Conservation (phyloP, 2,113 vertebrate species). For the Hirundichthys speculiger region DNA sequence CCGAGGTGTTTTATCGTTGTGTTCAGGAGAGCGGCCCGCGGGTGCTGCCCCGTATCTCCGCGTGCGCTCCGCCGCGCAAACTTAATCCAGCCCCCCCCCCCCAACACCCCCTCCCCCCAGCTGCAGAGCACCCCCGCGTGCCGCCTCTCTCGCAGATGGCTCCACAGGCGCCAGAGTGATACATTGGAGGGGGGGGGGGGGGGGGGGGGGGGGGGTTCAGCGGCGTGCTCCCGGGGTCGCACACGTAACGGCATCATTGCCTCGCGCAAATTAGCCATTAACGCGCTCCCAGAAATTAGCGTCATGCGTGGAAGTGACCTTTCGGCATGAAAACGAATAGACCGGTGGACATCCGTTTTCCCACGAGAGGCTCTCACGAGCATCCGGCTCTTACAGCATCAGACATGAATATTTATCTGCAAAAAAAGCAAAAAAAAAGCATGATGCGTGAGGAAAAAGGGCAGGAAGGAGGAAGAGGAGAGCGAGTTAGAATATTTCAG, state of each 20-base stretch:
- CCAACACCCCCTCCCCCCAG: not conserved
- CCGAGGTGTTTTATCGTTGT: constrained; percentile 50
- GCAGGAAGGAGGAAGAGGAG: not conserved
- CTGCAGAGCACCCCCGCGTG: too few relatives aligned
- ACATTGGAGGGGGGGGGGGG: too few relatives aligned
- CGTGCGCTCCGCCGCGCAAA: constrained; percentile 53
- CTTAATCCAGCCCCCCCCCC: constrained; percentile 54
- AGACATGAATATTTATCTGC: constrained; percentile 31
- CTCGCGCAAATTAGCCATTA: constrained; percentile 71
- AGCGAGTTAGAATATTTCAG: not conserved
- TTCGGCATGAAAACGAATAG: constrained; percentile 43
- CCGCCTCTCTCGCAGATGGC: not conserved
- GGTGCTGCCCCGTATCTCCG: constrained; percentile 31
- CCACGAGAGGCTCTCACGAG: constrained; percentile 36
- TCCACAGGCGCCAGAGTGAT: constrained; percentile 40
- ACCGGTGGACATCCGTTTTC: constrained; percentile 46
- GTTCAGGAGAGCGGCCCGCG: constrained; percentile 30
- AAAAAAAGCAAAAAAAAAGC: too few relatives aligned
- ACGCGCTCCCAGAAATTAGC: constrained; percentile 59
- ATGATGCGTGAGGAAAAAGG: not conserved
- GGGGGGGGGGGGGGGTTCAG: too few relatives aligned
- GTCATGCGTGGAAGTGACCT: constrained; percentile 63
- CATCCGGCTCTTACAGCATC: constrained; percentile 25
- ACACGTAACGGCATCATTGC: constrained; percentile 58
- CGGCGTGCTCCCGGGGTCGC: constrained; percentile 35